phyloP scores from a whole-genome alignment of 2,888 invertebrate genomes.

The Cheilosia impressa region DNA sequence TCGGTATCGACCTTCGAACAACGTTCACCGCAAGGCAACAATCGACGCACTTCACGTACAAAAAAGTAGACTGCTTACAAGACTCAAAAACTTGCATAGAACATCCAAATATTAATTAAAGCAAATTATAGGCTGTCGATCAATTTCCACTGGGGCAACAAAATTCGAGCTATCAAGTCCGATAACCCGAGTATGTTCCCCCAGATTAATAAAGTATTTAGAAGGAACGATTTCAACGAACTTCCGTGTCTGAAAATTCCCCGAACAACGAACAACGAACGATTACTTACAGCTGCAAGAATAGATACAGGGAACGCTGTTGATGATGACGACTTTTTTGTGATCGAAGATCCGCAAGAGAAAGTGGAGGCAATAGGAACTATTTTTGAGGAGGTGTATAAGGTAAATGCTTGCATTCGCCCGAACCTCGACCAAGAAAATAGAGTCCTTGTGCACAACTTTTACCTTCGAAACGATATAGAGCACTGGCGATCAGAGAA shows the following conservation, averaged over 20 bases:
- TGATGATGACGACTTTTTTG: constrained; percentile 17
- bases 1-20: no score
- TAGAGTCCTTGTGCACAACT: no score
- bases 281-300: background rate
- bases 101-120: background rate
- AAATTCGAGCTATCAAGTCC: background rate
- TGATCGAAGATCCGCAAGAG: constrained; percentile 26
- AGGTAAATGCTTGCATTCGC: no score
- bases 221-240: background rate
- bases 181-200: no score
- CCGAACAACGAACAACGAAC: constrained; percentile 1
- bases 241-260: constrained; percentile 9
- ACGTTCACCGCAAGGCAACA: no score
- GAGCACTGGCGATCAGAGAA: background rate
- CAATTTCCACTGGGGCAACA: background rate
- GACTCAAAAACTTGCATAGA: background rate
- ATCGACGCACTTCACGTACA: no score
- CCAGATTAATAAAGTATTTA: no score
- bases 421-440: no score
- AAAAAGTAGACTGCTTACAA: no score
- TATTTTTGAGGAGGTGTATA: no score
- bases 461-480: constrained; percentile 20
- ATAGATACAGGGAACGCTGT: no score
- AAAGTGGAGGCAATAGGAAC: no score
- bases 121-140: background rate